A percentile compares a stretch with the other conserved stretches of the same genome.
phyloP scores from a whole-genome alignment of 2,888 invertebrate genomes.

The Crioceris asparagi region DNA sequence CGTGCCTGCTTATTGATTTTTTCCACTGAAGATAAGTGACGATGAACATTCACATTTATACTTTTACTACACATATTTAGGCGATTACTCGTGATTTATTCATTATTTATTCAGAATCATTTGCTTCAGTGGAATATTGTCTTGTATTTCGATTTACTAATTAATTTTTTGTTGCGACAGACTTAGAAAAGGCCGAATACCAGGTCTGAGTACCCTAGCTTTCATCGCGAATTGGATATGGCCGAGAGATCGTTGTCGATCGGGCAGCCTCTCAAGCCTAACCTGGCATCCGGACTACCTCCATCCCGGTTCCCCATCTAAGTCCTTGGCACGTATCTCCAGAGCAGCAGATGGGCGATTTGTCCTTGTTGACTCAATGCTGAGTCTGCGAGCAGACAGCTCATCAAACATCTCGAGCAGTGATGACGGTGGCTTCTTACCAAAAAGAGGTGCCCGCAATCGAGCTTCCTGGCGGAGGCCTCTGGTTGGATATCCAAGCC shows the following conservation, averaged over 20 bases:
- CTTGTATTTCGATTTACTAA: too few relatives aligned
- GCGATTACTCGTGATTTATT: too few relatives aligned
- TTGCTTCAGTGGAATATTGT: too few relatives aligned
- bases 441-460: conserved; percentile 42
- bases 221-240: conserved; percentile 65
- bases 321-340: conserved; percentile 54
- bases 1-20: too few relatives aligned
- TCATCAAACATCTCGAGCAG: conserved; percentile 50
- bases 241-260: conserved; percentile 60
- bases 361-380: conserved; percentile 47
- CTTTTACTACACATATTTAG: too few relatives aligned
- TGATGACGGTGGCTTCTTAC: conserved; percentile 78
- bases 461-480: conserved; percentile 55
- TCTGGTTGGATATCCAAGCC: conserved; percentile 54
- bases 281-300: conserved; percentile 38
- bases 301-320: conserved; percentile 32
- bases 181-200: conserved; percentile 91
- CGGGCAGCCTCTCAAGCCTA: conserved; percentile 36
- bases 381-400: conserved; percentile 44
- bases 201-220: conserved; percentile 71
- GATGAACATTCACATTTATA: too few relatives aligned
- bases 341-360: conserved; percentile 67
- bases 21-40: too few relatives aligned
- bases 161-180: conserved; percentile 41
- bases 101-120: too few relatives aligned